Percentiles rank a stretch among this genome's conserved stretches.
Conservation (phyloP, 2,797 vertebrate species). For the Tapera naevia region DNA sequence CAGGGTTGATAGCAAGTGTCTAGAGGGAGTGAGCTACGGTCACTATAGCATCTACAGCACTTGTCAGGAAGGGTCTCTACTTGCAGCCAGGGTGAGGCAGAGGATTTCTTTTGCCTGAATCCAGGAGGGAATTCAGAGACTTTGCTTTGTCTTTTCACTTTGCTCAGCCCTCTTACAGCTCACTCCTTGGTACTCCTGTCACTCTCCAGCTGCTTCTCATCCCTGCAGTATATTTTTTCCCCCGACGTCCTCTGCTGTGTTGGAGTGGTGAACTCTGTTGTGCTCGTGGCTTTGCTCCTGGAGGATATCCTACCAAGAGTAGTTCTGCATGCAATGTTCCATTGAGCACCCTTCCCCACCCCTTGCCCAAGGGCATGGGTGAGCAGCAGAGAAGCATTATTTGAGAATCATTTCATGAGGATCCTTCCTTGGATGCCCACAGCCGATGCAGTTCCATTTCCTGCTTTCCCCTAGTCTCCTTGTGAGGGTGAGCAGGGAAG, state of each 20-base stretch:
- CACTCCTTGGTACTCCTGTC: not conserved
- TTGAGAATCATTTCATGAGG: not conserved
- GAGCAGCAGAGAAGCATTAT: not conserved
- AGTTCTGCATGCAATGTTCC: not conserved
- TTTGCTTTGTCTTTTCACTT: not conserved
- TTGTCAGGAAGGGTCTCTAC: not conserved
- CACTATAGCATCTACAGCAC: not conserved
- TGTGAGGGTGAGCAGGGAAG: not conserved
- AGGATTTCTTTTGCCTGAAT: not conserved
- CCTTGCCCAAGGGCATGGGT: not conserved
- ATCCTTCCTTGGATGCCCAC: not conserved
- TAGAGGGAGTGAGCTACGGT: not conserved
- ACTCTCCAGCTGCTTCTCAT: not conserved
- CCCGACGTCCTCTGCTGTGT: rapidly evolving
- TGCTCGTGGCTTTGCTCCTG: not conserved
- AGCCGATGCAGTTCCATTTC: not conserved
- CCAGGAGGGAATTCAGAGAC: not conserved
- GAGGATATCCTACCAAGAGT: not conserved
- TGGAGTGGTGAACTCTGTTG: not conserved
- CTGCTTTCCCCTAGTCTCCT: not conserved
- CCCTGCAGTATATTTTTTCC: not conserved
- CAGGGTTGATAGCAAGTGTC: not conserved
- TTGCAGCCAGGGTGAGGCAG: not conserved
- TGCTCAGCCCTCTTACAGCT: not conserved
- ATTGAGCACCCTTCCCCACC: rapidly evolving